Evolutionary conservation across 2,797 vertebrate species (phyloP).

Genomic region (Sebastes matsubarae): DNA sequence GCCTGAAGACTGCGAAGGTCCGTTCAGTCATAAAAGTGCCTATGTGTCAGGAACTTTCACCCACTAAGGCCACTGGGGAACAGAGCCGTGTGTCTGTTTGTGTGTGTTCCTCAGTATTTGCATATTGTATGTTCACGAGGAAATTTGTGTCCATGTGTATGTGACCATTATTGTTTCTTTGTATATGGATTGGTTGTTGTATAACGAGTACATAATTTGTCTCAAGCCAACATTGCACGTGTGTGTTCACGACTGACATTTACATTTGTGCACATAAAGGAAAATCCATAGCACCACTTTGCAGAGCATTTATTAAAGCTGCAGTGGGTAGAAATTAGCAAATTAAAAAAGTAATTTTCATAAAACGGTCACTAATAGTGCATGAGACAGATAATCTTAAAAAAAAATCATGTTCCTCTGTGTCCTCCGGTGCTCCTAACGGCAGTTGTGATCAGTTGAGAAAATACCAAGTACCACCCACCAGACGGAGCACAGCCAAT

Average conservation of each 20-base stretch:
- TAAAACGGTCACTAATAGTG: no score
- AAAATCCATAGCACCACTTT: background rate
- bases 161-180: background rate
- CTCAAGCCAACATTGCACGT: background rate
- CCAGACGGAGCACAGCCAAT: no score
- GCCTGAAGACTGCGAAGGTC: slow-evolving; percentile 30
- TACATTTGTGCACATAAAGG: background rate
- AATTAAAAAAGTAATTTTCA: no score
- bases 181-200: background rate
- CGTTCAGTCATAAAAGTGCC: slow-evolving; percentile 60
- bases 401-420: no score
- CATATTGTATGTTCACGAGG: background rate
- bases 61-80: slow-evolving; percentile 35
- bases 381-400: no score
- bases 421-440: no score
- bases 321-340: no score
- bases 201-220: background rate
- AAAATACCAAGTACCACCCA: no score
- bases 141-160: background rate
- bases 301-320: background rate
- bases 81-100: background rate
- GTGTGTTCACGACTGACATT: background rate
- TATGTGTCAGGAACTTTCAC: slow-evolving; percentile 54
- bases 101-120: background rate
- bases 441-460: no score